These are phyloP conservation scores for Eulemur mongoz DNA, from an alignment of 2,797 vertebrate species.

Conservation along the genomic window DNA sequence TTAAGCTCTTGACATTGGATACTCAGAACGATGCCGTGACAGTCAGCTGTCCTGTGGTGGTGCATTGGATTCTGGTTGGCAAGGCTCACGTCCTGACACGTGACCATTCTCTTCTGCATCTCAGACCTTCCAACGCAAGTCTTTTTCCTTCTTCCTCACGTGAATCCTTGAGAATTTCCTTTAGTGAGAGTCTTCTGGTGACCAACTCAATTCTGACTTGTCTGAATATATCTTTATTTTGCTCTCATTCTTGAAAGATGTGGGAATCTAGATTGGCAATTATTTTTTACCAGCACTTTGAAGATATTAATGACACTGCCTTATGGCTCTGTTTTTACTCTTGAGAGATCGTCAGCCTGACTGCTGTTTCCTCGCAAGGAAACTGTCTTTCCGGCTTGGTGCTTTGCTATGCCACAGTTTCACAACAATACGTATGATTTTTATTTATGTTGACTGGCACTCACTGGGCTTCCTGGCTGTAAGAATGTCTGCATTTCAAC, in stretches of 20 bases:
- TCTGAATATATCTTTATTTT: neutral
- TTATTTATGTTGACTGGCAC: neutral
- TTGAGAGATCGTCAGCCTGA: neutral
- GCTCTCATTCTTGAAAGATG: neutral
- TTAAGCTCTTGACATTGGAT: too few relatives aligned
- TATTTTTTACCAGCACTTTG: neutral
- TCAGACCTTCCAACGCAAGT: neutral
- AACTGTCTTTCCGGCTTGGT: too few relatives aligned
- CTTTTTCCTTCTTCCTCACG: neutral
- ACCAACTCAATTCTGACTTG: neutral
- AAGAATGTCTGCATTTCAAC: neutral
- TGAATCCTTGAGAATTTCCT: neutral
- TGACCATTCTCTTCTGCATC: neutral
- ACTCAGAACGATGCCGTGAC: neutral
- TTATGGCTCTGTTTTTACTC: neutral
- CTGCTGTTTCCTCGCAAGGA: too few relatives aligned
- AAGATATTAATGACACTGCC: neutral
- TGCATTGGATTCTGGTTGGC: neutral
- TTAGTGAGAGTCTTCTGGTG: neutral
- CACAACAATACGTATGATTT: neutral
- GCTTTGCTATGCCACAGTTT: neutral
- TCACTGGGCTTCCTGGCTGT: neutral
- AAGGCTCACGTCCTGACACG: rapidly evolving
- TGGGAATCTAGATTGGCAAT: neutral
- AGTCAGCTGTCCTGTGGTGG: rapidly evolving